Conservation (phyloP, 2,888 invertebrate species). For the Siphlonurus alternatus region DNA sequence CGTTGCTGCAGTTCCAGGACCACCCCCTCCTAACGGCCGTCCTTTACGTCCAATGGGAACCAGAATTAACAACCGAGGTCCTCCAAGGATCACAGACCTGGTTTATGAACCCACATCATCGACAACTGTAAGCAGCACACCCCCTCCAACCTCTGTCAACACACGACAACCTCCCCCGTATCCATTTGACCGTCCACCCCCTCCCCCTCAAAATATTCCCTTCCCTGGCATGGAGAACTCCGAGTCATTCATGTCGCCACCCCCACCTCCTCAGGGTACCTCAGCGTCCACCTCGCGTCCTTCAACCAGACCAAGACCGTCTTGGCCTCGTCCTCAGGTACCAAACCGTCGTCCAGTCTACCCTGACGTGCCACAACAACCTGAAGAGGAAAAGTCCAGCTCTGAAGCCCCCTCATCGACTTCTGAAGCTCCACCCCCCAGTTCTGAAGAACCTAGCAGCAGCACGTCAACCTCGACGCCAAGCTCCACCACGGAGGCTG, state of each 20-base stretch:
- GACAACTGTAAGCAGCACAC: slow-evolving; percentile 18
- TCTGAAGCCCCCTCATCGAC: slow-evolving; percentile 11
- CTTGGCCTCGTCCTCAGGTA: background rate
- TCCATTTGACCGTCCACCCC: slow-evolving; percentile 40
- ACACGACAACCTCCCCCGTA: slow-evolving; percentile 42
- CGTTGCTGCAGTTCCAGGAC: slow-evolving; percentile 56
- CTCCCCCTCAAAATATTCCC: background rate
- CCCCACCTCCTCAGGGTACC: background rate
- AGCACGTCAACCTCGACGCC: slow-evolving; percentile 10
- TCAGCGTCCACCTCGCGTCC: background rate
- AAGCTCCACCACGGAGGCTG: slow-evolving; percentile 13
- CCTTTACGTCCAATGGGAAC: slow-evolving; percentile 11
- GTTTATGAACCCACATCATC: slow-evolving; percentile 16
- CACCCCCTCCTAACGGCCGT: slow-evolving; percentile 8
- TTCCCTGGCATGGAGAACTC: background rate
- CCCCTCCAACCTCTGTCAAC: slow-evolving; percentile 8
- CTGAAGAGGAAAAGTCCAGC: slow-evolving; percentile 9
- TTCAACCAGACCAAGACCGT: background rate
- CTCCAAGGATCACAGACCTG: slow-evolving; percentile 66
- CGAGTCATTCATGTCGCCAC: background rate
- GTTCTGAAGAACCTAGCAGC: slow-evolving; percentile 10
- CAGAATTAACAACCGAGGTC: slow-evolving; percentile 77
- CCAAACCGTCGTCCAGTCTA: slow-evolving; percentile 5
- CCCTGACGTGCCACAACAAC: slow-evolving; percentile 10
- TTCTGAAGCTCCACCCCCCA: slow-evolving; percentile 11